Base-by-base conservation (phyloP, 2,797 vertebrate species). In the Dryobates pubescens region DNA sequence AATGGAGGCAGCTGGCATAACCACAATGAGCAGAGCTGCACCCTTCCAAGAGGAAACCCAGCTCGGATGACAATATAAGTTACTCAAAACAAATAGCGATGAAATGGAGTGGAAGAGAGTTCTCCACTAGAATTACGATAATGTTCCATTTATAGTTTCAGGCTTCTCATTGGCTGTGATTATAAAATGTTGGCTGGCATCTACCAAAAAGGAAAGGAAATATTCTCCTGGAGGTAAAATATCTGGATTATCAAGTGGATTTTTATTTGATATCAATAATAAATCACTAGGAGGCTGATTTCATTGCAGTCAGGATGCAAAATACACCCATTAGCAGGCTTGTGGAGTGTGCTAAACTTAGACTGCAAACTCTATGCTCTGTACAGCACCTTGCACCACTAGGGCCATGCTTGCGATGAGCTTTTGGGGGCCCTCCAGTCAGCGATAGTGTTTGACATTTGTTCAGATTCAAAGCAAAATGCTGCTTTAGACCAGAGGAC, bases 211-310 rank as follows among this genome's bases (percentile, higher is more conserved):
- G 34, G 94, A 92, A 86, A 90, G 89, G 88, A 90, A 91, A 86
- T 88, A 76, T 65, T 79, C 61, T 92, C 73, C 88, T 90, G 65
- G 89, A 95, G 89, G 86, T 84, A 94, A 77, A 20, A 26, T 90
- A 77, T 58, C 2, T n/a, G 49, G 86, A 79, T 94, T 86, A 89
- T 94, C 94, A 91, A 94, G 87, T 63, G 74, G 62, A 61, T 73
- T 74, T 94, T 95, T 89, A 92, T 94, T 95, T 83, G 92, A 67
- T 94, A 95, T 92, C 89, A 73, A 92, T 88, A 94, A 83, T 72
- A 94, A 94, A 96, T 95, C 95, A 89, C 68, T 83, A 20, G 79
- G 86, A 61, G 63, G 74, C 67, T 91, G 51, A 58, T 84, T 89
- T 75, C 64, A 15, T 38, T 64, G 77, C 13, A 82, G 87, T 74